Conservation (phyloP, 2,797 vertebrate species). For the Otus scops region DNA sequence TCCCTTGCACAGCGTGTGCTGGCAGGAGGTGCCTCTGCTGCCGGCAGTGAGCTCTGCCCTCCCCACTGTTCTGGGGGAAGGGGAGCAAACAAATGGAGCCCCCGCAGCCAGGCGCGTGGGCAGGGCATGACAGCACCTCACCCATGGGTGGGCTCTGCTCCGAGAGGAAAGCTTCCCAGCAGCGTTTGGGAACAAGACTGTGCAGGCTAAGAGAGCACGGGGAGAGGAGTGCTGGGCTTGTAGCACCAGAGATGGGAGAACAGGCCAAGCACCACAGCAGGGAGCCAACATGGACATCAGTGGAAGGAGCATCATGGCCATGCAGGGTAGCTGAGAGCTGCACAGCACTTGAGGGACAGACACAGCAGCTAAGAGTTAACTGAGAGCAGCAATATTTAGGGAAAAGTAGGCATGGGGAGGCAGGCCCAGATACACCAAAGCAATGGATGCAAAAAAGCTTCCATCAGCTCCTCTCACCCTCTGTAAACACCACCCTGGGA, state of each 20-base stretch:
- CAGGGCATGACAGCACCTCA: not conserved
- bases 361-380: not conserved
- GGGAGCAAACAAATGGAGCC: not conserved
- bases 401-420: not conserved
- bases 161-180: not conserved
- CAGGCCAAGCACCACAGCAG: not conserved
- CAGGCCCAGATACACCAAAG: not conserved
- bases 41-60: not conserved
- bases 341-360: not conserved
- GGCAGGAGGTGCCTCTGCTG: not conserved
- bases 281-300: rapidly evolving
- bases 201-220: not conserved
- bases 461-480: not conserved
- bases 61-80: not conserved
- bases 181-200: not conserved
- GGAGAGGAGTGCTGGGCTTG: not conserved
- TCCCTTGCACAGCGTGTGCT: not conserved
- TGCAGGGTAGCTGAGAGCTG: not conserved
- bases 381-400: not conserved
- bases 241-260: not conserved
- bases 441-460: not conserved
- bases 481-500: not conserved
- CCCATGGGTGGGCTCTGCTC: not conserved
- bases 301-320: not conserved
- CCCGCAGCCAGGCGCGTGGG: rapidly evolving